These are phyloP conservation scores for Phyto melanocephala DNA, from an alignment of 2,888 invertebrate genomes.

Conservation along the genomic window DNA sequence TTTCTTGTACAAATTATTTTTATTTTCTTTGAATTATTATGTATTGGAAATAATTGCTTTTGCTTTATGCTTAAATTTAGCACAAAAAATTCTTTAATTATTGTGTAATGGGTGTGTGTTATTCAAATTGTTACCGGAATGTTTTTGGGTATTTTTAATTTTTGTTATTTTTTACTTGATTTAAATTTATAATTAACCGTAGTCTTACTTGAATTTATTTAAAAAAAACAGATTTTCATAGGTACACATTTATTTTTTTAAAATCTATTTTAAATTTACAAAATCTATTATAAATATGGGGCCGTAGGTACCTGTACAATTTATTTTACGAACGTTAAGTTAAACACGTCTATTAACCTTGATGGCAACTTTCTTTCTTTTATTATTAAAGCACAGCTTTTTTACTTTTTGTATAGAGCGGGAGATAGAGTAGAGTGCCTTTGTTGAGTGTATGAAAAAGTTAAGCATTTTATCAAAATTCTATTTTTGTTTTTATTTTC, in stretches of 20 bases:
- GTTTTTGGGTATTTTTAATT: constrained; percentile 5
- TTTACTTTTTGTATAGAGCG: background rate
- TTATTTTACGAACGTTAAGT: background rate
- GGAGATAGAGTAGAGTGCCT: too few relatives aligned
- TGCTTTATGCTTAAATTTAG: background rate
- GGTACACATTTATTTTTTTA: background rate
- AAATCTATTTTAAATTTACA: background rate
- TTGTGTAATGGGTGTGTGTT: constrained; percentile 9
- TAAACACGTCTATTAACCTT: constrained; percentile 72
- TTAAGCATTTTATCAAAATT: background rate
- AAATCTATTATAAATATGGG: background rate
- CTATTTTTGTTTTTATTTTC: background rate
- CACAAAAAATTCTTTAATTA: background rate
- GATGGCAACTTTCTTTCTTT: constrained; percentile 73
- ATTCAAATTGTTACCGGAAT: background rate
- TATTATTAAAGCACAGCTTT: constrained; percentile 62
- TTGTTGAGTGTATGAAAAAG: background rate
- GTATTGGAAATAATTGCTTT: background rate
- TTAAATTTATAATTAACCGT: too few relatives aligned
- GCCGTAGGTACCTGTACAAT: too few relatives aligned
- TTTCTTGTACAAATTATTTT: background rate
- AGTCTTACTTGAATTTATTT: too few relatives aligned
- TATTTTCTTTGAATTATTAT: background rate
- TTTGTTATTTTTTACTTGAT: constrained; percentile 4
- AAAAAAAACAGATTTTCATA: too few relatives aligned